Percentiles rank a stretch among this genome's conserved stretches.
phyloP scores from a whole-genome alignment of 2,888 invertebrate species.

The Phania funesta region DNA sequence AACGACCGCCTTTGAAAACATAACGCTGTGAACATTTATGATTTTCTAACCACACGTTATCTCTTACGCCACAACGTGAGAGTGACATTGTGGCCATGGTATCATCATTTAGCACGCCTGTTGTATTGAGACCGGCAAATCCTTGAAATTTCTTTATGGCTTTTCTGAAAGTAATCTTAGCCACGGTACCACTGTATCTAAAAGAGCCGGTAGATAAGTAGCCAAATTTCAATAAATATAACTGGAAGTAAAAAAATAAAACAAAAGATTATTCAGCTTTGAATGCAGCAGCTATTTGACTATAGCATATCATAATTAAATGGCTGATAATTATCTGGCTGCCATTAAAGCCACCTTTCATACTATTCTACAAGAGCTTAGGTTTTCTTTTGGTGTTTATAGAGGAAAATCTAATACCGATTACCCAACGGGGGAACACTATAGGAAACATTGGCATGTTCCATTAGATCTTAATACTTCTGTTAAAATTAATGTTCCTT shows the following conservation, averaged over 20 bases:
- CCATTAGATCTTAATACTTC: too few relatives aligned
- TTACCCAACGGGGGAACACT: too few relatives aligned
- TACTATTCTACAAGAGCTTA: too few relatives aligned
- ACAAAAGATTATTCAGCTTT: too few relatives aligned
- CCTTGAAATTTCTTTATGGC: slow-evolving; percentile 94
- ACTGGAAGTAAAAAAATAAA: neutral
- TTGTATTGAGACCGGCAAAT: slow-evolving; percentile 93
- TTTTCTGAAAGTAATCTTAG: neutral
- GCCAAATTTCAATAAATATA: neutral
- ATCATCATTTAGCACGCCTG: slow-evolving; percentile 91
- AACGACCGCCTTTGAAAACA: slow-evolving; percentile 96
- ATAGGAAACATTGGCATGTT: too few relatives aligned
- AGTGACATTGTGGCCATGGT: slow-evolving; percentile 90
- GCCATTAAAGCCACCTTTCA: too few relatives aligned
- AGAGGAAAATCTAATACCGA: too few relatives aligned
- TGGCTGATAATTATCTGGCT: too few relatives aligned
- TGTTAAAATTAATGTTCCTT: too few relatives aligned
- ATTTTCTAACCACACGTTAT: slow-evolving; percentile 90
- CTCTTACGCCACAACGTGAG: slow-evolving; percentile 95
- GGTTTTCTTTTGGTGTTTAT: too few relatives aligned
- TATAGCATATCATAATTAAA: too few relatives aligned
- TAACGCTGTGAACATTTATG: slow-evolving; percentile 92
- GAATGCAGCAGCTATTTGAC: too few relatives aligned
- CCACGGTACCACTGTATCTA: neutral
- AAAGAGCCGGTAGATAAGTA: neutral